Evolutionary conservation across 2,888 invertebrate genomes (phyloP), one percentile per base, ranked within the genome.

Genomic region (Leptothorax acervorum): DNA sequence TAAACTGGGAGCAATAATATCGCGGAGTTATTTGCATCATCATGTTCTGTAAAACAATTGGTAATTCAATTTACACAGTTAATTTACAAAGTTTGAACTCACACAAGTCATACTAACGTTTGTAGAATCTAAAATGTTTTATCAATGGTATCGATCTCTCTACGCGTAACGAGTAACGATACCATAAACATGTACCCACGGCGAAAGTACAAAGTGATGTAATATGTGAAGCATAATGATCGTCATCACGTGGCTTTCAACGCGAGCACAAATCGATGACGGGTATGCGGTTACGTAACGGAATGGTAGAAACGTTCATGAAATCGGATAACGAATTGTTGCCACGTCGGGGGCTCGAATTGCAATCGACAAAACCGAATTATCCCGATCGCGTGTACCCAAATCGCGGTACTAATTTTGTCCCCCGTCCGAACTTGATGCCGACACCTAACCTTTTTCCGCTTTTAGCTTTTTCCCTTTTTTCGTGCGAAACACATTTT

Each of bases 351-450:
- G 79, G 83, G 76, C 55, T 76, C 87, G 48, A 86, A 86, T 90
- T 85, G 76, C 89, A 82, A 87, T 86, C 82, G 87, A 48, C 86
- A 63, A 89, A 90, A 91, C 84, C 82, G 82, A 91, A 91, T 92
- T 90, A 92, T 90, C 79, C 79, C 84, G 88, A 90, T 90, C 79
- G 85, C 86, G 65, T 86, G 82, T 57, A 65, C 76, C 68, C 85
- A 85, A 90, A 91, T 91, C 88, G 87, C 73, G 31, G 81, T 76
- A 85, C 85, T 88, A 90, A 90, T 90, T 91, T 88, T 82, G 79
- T 82, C 84, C 71, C 76, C 35, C 74, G 76, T 71, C 85, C 45
- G 71, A 57, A 76, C 68, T 85, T 85, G 79, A 84, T 63, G 42
- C 71, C 45, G 60, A 35, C 45, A 31, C 35, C 39, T 71, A 60